phyloP scores from a whole-genome alignment of 2,888 invertebrate genomes.

The Colostygia pectinataria region DNA sequence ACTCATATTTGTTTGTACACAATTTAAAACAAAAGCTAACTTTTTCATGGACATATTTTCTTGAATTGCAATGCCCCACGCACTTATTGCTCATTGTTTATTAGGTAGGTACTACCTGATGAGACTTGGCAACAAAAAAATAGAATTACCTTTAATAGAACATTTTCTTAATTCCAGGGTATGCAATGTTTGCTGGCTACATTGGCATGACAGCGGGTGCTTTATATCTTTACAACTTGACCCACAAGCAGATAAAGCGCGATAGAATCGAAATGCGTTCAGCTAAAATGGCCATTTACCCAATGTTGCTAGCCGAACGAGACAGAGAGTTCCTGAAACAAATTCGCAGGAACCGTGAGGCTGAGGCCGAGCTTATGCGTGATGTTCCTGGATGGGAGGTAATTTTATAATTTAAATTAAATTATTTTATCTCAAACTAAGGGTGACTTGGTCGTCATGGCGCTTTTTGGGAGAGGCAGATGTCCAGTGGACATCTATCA shows the following conservation, averaged over 20 bases:
- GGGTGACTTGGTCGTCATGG: too few species aligned
- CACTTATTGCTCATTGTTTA: too few species aligned
- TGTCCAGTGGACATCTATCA: too few species aligned
- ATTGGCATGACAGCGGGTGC: slow-evolving; percentile 82
- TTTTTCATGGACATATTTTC: too few species aligned
- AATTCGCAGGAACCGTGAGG: slow-evolving; percentile 89
- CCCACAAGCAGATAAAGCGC: slow-evolving; percentile 74
- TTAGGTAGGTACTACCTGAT: too few species aligned
- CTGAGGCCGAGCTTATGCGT: slow-evolving; percentile 93
- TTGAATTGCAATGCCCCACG: too few species aligned
- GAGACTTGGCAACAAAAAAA: too few species aligned
- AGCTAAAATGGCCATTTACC: slow-evolving; percentile 88
- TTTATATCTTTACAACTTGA: slow-evolving; percentile 82
- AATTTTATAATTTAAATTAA: too few species aligned
- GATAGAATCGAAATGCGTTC: slow-evolving; percentile 90
- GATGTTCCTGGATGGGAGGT: slow-evolving; percentile 95
- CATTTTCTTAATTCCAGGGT: slow-evolving; percentile 72
- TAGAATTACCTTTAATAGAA: too few species aligned
- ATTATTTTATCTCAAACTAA: too few species aligned
- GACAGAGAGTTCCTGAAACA: slow-evolving; percentile 93
- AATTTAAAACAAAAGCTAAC: too few species aligned
- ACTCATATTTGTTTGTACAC: neutral
- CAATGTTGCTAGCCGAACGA: slow-evolving; percentile 91
- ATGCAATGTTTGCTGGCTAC: slow-evolving; percentile 84
- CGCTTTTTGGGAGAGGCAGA: too few species aligned